phyloP scores from a whole-genome alignment of 1,140 invertebrate species.

The Bombus superbus region DNA sequence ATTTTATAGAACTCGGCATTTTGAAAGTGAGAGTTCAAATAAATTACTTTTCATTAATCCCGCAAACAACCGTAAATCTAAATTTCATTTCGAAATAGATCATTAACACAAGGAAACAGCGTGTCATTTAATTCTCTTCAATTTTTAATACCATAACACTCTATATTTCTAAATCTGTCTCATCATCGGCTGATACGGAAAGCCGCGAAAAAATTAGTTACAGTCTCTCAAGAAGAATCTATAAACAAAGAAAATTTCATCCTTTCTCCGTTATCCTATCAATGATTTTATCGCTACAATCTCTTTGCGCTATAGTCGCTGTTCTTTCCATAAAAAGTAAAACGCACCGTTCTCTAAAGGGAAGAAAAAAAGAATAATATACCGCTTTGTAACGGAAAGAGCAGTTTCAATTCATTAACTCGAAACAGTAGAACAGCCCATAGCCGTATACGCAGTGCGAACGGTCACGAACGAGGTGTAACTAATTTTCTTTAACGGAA shows the following conservation, averaged over 20 bases:
- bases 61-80: neutral
- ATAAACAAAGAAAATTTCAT: neutral
- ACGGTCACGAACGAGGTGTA: slow-evolving; percentile 12
- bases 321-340: neutral
- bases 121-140: neutral
- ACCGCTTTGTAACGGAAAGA: neutral
- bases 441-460: neutral
- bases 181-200: no score
- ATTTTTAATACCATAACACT: neutral
- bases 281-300: neutral
- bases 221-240: no score
- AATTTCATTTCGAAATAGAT: neutral
- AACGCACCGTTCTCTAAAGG: neutral
- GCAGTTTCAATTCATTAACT: neutral
- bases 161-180: neutral
- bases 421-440: neutral
- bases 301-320: neutral
- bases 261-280: no score
- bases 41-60: no score
- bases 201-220: no score
- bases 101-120: no score
- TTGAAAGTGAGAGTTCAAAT: neutral
- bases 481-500: slow-evolving; percentile 14
- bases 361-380: neutral
- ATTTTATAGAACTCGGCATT: neutral